phyloP scores from a whole-genome alignment of 1,140 invertebrate genomes.

The Streblospio benedicti region DNA sequence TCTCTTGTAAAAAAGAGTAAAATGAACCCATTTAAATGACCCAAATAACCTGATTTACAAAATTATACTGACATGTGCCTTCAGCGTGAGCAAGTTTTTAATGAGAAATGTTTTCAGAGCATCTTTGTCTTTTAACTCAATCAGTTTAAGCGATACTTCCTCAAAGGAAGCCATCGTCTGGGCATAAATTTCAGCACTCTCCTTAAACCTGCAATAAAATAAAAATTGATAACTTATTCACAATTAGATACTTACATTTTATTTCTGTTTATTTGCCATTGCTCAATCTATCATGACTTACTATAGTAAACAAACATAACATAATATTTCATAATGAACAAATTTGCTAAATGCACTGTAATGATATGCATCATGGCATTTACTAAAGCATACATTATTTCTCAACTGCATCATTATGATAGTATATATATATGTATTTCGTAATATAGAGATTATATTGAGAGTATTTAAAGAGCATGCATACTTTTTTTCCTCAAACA shows the following conservation, averaged over 20 bases:
- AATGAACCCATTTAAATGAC: too few relatives aligned
- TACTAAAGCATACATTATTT: too few relatives aligned
- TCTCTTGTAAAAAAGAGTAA: too few relatives aligned
- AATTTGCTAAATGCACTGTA: too few relatives aligned
- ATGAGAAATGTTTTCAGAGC: slow-evolving; percentile 77
- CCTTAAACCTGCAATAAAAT: slow-evolving; percentile 55
- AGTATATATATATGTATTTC: too few relatives aligned
- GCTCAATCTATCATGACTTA: slow-evolving; percentile 4
- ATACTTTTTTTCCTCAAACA: not conserved
- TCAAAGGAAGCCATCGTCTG: slow-evolving; percentile 87
- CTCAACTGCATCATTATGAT: too few relatives aligned
- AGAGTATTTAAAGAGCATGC: not conserved
- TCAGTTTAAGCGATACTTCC: slow-evolving; percentile 84
- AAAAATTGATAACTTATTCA: slow-evolving; percentile 5
- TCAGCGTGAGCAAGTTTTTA: slow-evolving; percentile 48
- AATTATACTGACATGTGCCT: slow-evolving; percentile 28
- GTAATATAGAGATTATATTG: not conserved
- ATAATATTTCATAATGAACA: too few relatives aligned
- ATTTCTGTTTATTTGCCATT: not conserved
- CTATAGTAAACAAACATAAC: slow-evolving; percentile 12
- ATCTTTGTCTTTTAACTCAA: slow-evolving; percentile 69
- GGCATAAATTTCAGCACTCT: slow-evolving; percentile 78
- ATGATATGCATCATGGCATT: too few relatives aligned
- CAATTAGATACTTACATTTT: not conserved
- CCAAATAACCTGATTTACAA: too few relatives aligned